Evolutionary conservation across 1,140 invertebrate genomes (phyloP), one percentile per base, ranked within the genome.

Genomic region (Liolophura sinensis): DNA sequence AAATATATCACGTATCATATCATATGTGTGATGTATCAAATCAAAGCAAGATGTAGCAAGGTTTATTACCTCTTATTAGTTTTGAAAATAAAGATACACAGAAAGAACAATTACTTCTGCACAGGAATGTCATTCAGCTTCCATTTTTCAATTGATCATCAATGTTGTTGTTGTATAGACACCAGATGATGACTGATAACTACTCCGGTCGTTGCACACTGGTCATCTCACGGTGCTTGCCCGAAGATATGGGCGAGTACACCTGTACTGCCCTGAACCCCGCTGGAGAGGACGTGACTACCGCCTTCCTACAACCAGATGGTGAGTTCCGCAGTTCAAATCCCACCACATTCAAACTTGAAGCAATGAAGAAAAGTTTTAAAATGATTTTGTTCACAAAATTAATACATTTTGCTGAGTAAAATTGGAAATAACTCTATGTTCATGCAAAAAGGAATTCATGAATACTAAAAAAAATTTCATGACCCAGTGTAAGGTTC

Each of bases 191-290:
- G 12, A 70, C 74, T 63, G 76, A 82, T 63, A 70, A 72, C n/a
- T 57, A 64, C 14, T 75, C 75, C 22, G 79, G 95, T 92, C 64
- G 90, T 69, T 94, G 96, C 56, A 91, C 90, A 20, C 87, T 97
- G 64, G 88, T 94, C 63, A 97, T 98, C 74, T 93, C 92, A 81
- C 90, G 92, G 76, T 94, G 97, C 66, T 93, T 93, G 62, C 93
- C 94, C 27, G 94, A 94, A 48, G 95, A 98, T 84, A 94, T 96
- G 82, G 95, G 95, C 67, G 94, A 97, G 85, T 97, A 97, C 83
- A 96, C 93, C 1, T 97, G 95, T 83, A 94, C 91, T 62, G 95
- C 86, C 9, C 77, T 77, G 22, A 89, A 88, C 75, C 79, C 82
- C 59, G 79, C 83, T n/a, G 88, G 88, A 22, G 80, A 87, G 69